Conservation (phyloP, 2,888 invertebrate genomes). For the Magallana nippona region DNA sequence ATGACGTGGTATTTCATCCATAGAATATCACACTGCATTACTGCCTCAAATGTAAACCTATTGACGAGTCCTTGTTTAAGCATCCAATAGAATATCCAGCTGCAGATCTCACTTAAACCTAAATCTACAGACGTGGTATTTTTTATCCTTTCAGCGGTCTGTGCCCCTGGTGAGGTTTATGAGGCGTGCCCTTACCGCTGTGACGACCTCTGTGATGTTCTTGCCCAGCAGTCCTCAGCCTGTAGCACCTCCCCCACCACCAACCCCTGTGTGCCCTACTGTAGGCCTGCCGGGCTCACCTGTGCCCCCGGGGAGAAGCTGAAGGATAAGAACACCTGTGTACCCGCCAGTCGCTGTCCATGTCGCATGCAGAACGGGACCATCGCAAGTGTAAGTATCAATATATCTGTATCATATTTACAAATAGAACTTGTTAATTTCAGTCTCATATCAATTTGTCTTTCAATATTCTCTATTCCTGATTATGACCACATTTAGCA, state of each 20-base stretch:
- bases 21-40: too few species aligned
- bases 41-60: too few species aligned
- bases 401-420: not conserved
- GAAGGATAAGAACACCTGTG: conserved; percentile 88
- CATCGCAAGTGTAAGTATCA: conserved; percentile 83
- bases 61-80: too few species aligned
- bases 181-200: conserved; percentile 79
- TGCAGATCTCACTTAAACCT: too few species aligned
- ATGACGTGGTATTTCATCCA: too few species aligned
- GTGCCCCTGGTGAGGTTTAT: conserved; percentile 80
- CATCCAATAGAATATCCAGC: too few species aligned
- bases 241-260: conserved; percentile 61
- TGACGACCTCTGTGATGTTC: conserved; percentile 60
- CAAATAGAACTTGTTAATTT: too few species aligned
- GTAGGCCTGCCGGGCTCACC: conserved; percentile 53
- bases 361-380: conserved; percentile 86
- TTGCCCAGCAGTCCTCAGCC: conserved; percentile 53
- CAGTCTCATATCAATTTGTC: too few species aligned
- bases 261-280: conserved; percentile 77
- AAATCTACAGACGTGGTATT: not conserved
- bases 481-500: too few species aligned
- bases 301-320: conserved; percentile 81
- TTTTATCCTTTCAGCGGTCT: conserved; percentile 65
- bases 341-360: conserved; percentile 87
- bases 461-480: too few species aligned